Evolutionary conservation across 2,113 vertebrate species (phyloP), one percentile per base, ranked within the genome.

Genomic region (Australoheros scitulus): DNA sequence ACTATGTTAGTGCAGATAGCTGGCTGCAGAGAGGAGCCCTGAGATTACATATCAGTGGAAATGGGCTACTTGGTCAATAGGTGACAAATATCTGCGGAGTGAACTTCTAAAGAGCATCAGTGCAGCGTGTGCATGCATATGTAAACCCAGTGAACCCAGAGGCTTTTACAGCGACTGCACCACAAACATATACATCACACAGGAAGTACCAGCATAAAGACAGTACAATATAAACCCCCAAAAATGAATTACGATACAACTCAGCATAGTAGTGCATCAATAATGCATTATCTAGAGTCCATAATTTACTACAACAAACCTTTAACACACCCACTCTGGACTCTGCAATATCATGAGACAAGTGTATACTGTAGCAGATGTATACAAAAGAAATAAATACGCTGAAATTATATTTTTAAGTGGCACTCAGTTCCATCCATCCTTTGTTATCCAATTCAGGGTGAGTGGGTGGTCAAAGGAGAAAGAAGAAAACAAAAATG

Each of bases 1-100:
- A 56, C 70, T 82, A 77, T 80, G 76, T 65, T 4, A 11, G 58
- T 2, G 22, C 38, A 58, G 80, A 82, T 68, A 61, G 58, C 70
- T 13, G 86, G 79, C 81, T 36, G 63, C 64, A 76, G 79, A 79
- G 89, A 77, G 61, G 65, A 76, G 77, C 72, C 22, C 32, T 20
- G n/a, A 79, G 82, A 87, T 89, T 83, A 26, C 18, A 3, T 61
- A 88, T 81, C 63, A 52, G 68, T 0, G 59, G 77, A 43, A 72
- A 6, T 22, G 15, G 20, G 55, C 34, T 50, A 13, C 29, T 7
- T 5, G 15, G 65, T 63, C 76, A 85, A 84, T 79, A 65, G 59
- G 11, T 24, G 65, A 79, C 79, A 82, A 43, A 77, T 24, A 9
- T 7, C 29, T n/a, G 55, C 47, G 61, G 7, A 17, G 18, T 18